Conservation (phyloP, 2,113 vertebrate genomes). For the Rynchops niger region DNA sequence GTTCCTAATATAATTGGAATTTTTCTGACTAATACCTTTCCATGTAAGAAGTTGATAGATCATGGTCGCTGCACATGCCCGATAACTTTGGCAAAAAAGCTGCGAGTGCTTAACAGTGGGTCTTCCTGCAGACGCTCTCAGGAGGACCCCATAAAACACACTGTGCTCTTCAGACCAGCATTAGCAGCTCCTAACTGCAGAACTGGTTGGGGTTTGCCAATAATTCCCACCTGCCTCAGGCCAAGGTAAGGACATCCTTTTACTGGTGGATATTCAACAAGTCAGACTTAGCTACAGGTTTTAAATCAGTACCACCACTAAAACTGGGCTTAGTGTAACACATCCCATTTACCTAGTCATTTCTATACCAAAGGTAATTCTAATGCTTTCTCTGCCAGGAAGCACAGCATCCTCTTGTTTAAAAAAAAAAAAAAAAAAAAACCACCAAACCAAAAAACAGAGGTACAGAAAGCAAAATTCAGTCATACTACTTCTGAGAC, state of each 20-base stretch:
- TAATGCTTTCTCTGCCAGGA: neutral
- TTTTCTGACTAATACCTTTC: neutral
- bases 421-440: too few relatives aligned
- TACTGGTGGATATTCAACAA: neutral
- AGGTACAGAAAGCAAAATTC: neutral
- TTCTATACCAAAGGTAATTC: neutral
- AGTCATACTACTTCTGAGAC: neutral
- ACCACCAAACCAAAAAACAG: too few relatives aligned
- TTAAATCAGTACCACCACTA: neutral
- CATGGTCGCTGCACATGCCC: fast-evolving
- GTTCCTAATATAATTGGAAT: neutral
- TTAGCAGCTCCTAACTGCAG: neutral
- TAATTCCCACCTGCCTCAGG: neutral
- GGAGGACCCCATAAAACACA: neutral
- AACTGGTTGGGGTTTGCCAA: neutral
- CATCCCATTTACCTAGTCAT: neutral
- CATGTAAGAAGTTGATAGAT: neutral
- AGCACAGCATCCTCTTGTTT: neutral
- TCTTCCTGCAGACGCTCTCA: neutral
- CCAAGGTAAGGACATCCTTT: neutral
- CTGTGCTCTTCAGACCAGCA: neutral
- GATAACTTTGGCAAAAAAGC: neutral
- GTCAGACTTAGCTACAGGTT: neutral
- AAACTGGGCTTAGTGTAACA: neutral
- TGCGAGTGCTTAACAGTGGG: fast-evolving